Base-by-base conservation (phyloP, 2,888 invertebrate genomes). In the Drosophila antonietae region DNA sequence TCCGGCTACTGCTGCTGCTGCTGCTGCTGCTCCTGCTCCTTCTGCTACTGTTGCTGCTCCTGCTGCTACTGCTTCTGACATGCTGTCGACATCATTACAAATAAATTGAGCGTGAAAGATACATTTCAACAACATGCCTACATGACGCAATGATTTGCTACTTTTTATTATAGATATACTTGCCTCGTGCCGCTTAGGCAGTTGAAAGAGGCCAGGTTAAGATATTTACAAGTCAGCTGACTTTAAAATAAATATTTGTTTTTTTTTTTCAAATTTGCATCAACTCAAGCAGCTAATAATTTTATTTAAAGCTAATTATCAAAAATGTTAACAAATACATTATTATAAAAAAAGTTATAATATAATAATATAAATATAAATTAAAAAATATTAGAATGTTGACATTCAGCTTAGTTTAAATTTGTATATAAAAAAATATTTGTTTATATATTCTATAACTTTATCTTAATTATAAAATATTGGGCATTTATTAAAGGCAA, bases 61-160 rank as follows among this genome's bases (percentile, higher is more conserved):
- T 28, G 28, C 39, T 28, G 57, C 12, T 49, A 23, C 74, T 77
- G 81, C 52, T 66, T 55, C 66, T 73, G 75, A 79, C 84, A 72
- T 74, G 70, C 72, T 81, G 75, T 84, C 88, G 83, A 81, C 86
- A 87, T 78, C 88, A 89, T 86, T 87, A 89, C 88, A 87, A 80
- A 81, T 75, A 88, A 86, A 86, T 89, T 86, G 80, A 80, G 85
- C 85, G 89, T 87, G 89, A 88, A 88, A 88, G 84, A 88, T 88
- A 86, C 84, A 84, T 84, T 88, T 83, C 73, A 75, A 23, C 70
- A 57, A 61, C 85, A 73, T 75, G 71, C 60, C 68, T 76, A 68
- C 79, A 68, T 72, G 70, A 68, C 73, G 71, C 73, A 78, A 71
- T 83, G 86, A 79, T 83, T 79, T 75, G 72, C 77, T 83, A 44